Evolutionary conservation across 2,888 invertebrate species (phyloP).

Genomic region (Trisateles emortualis): DNA sequence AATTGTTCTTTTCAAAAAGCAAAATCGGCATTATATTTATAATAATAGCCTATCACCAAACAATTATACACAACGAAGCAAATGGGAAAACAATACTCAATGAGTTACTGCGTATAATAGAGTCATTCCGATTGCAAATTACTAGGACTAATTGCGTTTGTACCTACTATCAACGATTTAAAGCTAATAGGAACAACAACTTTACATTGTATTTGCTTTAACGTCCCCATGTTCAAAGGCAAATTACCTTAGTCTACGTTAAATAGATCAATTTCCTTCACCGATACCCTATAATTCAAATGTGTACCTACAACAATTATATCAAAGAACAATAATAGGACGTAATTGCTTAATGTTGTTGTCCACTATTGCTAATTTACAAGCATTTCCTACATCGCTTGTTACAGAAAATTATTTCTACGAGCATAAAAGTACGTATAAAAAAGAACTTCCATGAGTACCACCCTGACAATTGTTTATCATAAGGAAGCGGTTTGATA

Average conservation of each 20-base stretch:
- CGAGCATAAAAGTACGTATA: conserved; percentile 55
- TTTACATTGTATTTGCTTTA: conserved; percentile 28
- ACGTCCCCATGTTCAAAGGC: conserved; percentile 49
- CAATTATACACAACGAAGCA: neutral
- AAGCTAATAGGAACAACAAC: conserved; percentile 28
- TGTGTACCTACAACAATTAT: conserved; percentile 64
- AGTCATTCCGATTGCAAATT: conserved; percentile 11
- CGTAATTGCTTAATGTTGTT: conserved; percentile 78
- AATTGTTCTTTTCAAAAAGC: no score
- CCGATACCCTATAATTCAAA: conserved; percentile 59
- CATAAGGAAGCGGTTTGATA: conserved; percentile 51
- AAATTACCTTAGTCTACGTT: conserved; percentile 59
- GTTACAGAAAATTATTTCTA: conserved; percentile 63
- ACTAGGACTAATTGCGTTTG: conserved; percentile 21
- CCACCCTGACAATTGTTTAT: conserved; percentile 58
- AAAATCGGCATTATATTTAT: no score
- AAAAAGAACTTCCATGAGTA: no score
- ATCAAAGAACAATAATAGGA: conserved; percentile 68
- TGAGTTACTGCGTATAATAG: conserved; percentile 12
- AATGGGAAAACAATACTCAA: neutral
- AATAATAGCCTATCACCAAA: neutral
- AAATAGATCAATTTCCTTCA: conserved; percentile 61
- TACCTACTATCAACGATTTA: conserved; percentile 34
- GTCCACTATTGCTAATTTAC: conserved; percentile 52
- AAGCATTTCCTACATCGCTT: conserved; percentile 58